Percentiles rank a stretch among this genome's conserved stretches.
These are phyloP conservation scores for Axis porcinus DNA, from an alignment of 2,113 vertebrate species.

Conservation along the genomic window DNA sequence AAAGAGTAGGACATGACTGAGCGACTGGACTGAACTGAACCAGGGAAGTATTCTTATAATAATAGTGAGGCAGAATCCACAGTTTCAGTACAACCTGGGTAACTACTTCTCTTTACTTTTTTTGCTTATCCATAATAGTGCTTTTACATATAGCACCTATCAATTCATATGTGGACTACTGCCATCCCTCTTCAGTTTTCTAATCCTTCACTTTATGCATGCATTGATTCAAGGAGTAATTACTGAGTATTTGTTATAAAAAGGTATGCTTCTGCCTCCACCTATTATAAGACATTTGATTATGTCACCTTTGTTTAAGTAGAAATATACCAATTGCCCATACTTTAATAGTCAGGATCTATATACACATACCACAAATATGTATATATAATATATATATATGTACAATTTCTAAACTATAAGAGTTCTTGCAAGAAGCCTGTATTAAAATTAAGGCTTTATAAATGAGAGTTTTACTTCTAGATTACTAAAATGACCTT, in stretches of 20 bases:
- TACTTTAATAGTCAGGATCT: background rate
- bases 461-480: slow-evolving; percentile 7
- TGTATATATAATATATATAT: background rate
- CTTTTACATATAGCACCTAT: background rate
- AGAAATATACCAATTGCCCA: background rate
- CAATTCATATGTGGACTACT: background rate
- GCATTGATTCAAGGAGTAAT: background rate
- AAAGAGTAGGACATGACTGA: background rate
- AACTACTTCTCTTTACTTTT: background rate
- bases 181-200: background rate
- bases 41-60: background rate
- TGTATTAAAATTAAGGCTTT: background rate
- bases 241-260: background rate
- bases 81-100: background rate
- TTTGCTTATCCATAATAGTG: background rate
- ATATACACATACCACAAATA: background rate
- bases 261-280: background rate
- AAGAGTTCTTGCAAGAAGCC: background rate
- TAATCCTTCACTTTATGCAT: background rate
- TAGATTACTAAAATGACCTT: background rate
- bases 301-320: background rate
- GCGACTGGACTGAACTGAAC: background rate
- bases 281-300: background rate
- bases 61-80: background rate
- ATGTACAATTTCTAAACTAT: background rate